Evolutionary conservation across 2,888 invertebrate species (phyloP).

Genomic region (Unio delphinus): DNA sequence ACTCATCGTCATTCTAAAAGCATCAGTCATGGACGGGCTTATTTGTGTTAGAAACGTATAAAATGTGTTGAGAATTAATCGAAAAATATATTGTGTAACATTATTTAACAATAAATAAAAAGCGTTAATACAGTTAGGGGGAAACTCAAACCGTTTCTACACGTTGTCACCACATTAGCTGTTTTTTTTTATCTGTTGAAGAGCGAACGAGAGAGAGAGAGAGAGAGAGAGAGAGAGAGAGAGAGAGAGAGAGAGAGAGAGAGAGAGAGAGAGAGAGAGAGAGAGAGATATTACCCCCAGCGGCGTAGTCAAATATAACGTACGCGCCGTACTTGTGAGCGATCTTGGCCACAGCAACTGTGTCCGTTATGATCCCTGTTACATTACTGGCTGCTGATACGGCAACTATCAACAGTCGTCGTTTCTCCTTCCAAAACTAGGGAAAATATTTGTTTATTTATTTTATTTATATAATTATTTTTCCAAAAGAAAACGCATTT

Average conservation of each 20-base stretch:
- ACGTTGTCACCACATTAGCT: no score
- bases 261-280: conserved; percentile 5
- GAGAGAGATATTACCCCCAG: conserved; percentile 30
- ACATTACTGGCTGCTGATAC: conserved; percentile 55
- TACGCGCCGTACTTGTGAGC: conserved; percentile 49
- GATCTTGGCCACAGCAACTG: conserved; percentile 37
- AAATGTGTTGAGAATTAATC: no score
- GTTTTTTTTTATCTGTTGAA: not conserved
- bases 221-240: conserved; percentile 11
- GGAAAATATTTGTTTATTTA: conserved; percentile 1
- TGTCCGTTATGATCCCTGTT: conserved; percentile 57
- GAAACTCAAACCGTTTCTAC: no score
- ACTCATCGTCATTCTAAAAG: no score
- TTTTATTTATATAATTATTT: no score
- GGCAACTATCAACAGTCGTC: conserved; percentile 26
- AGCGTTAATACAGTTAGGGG: no score
- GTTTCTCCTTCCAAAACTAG: conserved; percentile 41
- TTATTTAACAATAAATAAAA: no score
- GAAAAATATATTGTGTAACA: no score
- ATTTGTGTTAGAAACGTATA: no score
- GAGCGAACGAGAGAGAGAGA: conserved; percentile 8
- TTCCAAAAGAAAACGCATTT: not conserved
- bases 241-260: conserved; percentile 4
- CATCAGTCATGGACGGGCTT: no score
- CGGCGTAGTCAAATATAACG: conserved; percentile 56